Evolutionary conservation across 2,113 vertebrate species (phyloP).

Genomic region (Hypanus sabinus): DNA sequence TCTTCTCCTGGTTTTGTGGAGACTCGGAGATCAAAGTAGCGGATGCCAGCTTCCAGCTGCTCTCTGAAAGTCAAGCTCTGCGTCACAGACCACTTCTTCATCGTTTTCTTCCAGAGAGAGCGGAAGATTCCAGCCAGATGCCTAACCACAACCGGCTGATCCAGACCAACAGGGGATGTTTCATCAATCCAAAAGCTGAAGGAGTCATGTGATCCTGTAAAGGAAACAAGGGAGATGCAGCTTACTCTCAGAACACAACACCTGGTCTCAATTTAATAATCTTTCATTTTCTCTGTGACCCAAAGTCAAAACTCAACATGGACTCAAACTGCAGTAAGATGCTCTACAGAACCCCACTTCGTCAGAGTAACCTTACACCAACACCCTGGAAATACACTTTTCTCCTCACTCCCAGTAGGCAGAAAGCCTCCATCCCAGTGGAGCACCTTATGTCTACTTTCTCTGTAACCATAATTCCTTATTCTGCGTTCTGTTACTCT

Average conservation of each 20-base stretch:
- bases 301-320: neutral
- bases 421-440: too few relatives aligned
- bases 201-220: constrained; percentile 74
- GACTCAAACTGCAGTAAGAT: neutral
- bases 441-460: too few relatives aligned
- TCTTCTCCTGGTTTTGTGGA: constrained; percentile 82
- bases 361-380: neutral
- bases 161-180: constrained; percentile 74
- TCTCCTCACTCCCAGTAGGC: too few relatives aligned
- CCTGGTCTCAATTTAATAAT: neutral
- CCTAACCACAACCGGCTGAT: constrained; percentile 69
- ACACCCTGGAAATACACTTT: too few relatives aligned
- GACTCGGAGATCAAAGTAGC: constrained; percentile 95
- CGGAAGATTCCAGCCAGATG: constrained; percentile 63
- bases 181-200: constrained; percentile 86
- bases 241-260: neutral
- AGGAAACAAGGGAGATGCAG: constrained; percentile 19
- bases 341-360: too few relatives aligned
- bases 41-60: constrained; percentile 87
- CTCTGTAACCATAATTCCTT: too few relatives aligned
- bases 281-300: neutral
- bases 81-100: constrained; percentile 86
- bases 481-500: too few relatives aligned
- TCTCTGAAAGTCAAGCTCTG: constrained; percentile 89
- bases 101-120: constrained; percentile 72